phyloP scores from a whole-genome alignment of 2,888 invertebrate species.

The Megalurothrips usitatus region DNA sequence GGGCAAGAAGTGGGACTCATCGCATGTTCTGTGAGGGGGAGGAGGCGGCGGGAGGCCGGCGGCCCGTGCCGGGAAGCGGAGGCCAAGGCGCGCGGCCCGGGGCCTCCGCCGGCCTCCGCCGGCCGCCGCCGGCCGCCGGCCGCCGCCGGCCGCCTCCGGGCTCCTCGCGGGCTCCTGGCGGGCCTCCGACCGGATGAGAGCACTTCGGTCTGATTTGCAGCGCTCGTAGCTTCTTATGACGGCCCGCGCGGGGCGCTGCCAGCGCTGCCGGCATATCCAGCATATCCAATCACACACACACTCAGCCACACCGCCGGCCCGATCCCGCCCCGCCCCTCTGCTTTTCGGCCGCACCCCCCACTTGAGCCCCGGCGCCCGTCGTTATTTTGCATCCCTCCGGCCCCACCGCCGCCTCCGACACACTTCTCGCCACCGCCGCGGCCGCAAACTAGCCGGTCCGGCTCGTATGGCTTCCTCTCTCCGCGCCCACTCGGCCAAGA shows the following conservation, averaged over 20 bases:
- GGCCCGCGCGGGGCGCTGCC: background rate
- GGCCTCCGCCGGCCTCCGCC: too few species aligned
- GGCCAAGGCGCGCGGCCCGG: background rate
- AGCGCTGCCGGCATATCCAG: background rate
- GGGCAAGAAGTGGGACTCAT: background rate
- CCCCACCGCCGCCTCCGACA: too few species aligned
- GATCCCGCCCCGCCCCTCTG: background rate
- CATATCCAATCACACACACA: background rate
- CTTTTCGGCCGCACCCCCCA: too few species aligned
- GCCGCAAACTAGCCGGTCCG: too few species aligned
- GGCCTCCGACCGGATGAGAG: background rate
- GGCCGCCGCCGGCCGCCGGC: too few species aligned
- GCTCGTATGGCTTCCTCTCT: too few species aligned
- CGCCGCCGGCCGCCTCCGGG: too few species aligned
- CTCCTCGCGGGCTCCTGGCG: too few species aligned
- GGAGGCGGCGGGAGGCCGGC: background rate
- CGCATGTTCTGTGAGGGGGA: background rate
- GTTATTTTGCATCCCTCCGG: too few species aligned
- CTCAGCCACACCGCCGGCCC: background rate
- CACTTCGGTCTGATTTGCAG: conserved; percentile 16
- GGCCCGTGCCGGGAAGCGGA: background rate
- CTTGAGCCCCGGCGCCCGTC: too few species aligned
- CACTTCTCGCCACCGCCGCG: too few species aligned
- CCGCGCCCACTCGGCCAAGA: too few species aligned
- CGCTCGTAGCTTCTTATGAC: conserved; percentile 24